These are phyloP conservation scores for Cerceris rybyensis DNA, from an alignment of 2,888 invertebrate genomes.

Conservation along the genomic window DNA sequence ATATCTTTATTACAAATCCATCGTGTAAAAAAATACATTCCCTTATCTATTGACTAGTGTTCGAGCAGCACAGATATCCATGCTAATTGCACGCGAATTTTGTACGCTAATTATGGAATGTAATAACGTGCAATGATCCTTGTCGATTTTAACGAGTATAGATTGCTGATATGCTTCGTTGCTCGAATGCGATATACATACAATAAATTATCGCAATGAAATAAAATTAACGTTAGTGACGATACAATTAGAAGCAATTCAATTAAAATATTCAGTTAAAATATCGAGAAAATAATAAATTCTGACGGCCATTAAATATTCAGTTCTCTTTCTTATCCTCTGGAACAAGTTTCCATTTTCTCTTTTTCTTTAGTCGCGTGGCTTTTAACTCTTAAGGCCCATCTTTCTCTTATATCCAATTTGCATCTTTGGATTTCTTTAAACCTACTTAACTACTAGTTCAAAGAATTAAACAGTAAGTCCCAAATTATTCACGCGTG, in stretches of 20 bases:
- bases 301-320: no score
- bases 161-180: not conserved
- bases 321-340: no score
- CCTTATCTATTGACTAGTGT: slow-evolving; percentile 79
- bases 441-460: no score
- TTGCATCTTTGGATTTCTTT: no score
- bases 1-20: slow-evolving; percentile 67
- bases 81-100: slow-evolving; percentile 41
- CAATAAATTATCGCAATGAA: slow-evolving; percentile 2
- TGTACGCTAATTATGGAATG: slow-evolving; percentile 62
- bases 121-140: slow-evolving; percentile 4
- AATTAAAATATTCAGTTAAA: slow-evolving; percentile 25
- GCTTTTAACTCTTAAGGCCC: no score
- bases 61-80: slow-evolving; percentile 49
- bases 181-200: not conserved
- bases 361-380: no score
- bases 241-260: slow-evolving; percentile 20
- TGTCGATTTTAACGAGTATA: not conserved
- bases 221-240: slow-evolving; percentile 1
- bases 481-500: no score
- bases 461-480: no score
- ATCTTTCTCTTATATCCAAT: no score
- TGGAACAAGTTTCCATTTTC: no score
- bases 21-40: slow-evolving; percentile 79
- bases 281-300: slow-evolving; percentile 15